These are phyloP conservation scores for Polypedilum vanderplanki DNA, from an alignment of 1,140 invertebrate species.

Conservation along the genomic window DNA sequence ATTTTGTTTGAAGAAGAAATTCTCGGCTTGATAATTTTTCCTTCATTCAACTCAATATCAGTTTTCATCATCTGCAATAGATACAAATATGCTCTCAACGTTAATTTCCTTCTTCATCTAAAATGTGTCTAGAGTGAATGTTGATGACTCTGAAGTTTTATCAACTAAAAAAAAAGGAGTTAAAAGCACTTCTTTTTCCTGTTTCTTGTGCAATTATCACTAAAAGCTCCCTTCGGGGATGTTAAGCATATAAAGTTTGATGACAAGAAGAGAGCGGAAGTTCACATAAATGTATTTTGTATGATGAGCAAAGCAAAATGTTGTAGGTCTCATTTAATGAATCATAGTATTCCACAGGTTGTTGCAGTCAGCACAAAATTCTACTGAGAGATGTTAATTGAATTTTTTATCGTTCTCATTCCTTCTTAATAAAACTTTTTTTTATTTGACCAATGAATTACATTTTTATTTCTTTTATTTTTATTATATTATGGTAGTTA, in stretches of 20 bases:
- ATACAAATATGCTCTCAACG: too few relatives aligned
- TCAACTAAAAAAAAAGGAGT: neutral
- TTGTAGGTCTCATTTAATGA: neutral
- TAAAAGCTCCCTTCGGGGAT: neutral
- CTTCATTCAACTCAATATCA: neutral
- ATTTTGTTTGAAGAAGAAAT: neutral
- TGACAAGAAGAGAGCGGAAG: neutral
- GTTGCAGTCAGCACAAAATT: conserved; percentile 11
- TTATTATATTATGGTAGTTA: too few relatives aligned
- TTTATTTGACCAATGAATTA: too few relatives aligned
- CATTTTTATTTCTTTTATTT: too few relatives aligned
- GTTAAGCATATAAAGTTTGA: neutral
- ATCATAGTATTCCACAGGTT: neutral
- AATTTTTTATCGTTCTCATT: neutral
- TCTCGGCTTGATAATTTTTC: neutral
- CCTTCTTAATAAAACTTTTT: too few relatives aligned
- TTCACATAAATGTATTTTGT: neutral
- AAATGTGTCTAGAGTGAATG: neutral
- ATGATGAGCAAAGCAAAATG: neutral
- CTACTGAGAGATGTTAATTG: conserved; percentile 10
- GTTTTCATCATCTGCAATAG: too few relatives aligned
- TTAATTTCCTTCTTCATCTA: neutral
- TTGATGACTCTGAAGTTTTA: neutral
- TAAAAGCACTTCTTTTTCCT: neutral
- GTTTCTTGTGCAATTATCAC: neutral